A percentile compares a stretch with the other conserved stretches of the same genome.
Conservation (phyloP, 1,140 invertebrate species). For the Nymphalis io region DNA sequence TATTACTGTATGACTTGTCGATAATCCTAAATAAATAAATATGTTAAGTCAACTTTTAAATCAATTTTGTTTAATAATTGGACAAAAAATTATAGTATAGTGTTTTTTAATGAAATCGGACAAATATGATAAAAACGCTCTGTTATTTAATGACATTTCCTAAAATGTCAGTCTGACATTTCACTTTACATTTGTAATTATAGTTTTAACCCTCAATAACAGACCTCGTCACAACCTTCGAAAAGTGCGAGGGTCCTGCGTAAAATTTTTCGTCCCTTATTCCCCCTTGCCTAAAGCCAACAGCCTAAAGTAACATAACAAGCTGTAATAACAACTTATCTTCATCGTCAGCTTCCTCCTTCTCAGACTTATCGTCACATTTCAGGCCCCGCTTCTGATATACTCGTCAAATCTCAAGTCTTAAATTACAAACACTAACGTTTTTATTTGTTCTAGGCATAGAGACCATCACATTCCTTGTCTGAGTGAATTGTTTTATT, state of each 20-base stretch:
- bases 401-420: not conserved
- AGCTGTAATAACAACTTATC: constrained; percentile 67
- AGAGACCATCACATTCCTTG: no score
- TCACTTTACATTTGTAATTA: constrained; percentile 4
- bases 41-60: no score
- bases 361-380: constrained; percentile 26
- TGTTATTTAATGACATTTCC: not conserved
- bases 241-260: not conserved
- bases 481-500: no score
- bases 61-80: not conserved
- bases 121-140: not conserved
- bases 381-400: constrained; percentile 39
- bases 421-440: not conserved
- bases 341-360: constrained; percentile 44
- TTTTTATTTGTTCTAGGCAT: not conserved
- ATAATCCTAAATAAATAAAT: no score
- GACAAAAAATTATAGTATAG: not conserved
- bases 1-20: no score
- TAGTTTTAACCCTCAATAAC: not conserved
- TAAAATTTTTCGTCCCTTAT: constrained; percentile 7
- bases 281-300: constrained; percentile 11
- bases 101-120: no score
- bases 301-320: constrained; percentile 47
- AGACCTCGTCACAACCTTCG: not conserved
- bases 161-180: constrained; percentile 3